A percentile compares a stretch with the other conserved stretches of the same genome.
phyloP scores from a whole-genome alignment of 2,113 vertebrate species.

The Colinus virginianus region DNA sequence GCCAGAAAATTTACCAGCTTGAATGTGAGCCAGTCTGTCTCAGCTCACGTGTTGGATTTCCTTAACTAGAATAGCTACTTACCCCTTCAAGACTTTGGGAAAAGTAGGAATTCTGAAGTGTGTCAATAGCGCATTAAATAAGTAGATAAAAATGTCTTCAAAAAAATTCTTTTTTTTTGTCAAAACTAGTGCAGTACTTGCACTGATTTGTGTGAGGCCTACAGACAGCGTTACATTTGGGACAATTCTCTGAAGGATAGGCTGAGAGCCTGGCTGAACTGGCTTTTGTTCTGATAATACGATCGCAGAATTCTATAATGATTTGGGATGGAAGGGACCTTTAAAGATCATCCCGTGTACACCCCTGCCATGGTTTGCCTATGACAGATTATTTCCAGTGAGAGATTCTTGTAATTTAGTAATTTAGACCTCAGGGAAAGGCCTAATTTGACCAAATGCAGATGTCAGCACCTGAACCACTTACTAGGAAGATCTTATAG shows the following conservation, averaged over 20 bases:
- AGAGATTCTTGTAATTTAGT: background rate
- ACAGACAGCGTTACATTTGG: background rate
- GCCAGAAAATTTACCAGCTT: background rate
- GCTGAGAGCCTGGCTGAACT: background rate
- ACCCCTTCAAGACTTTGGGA: background rate
- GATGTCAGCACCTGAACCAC: background rate
- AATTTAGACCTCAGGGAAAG: background rate
- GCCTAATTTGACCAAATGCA: background rate
- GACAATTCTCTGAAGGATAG: background rate
- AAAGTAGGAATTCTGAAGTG: background rate
- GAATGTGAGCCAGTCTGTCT: background rate
- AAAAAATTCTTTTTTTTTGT: background rate
- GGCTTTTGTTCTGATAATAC: background rate
- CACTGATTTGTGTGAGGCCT: background rate
- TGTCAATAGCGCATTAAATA: background rate
- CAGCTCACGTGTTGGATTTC: background rate
- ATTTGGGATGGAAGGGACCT: too few relatives aligned
- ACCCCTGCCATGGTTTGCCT: too few relatives aligned
- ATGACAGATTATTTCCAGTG: too few relatives aligned
- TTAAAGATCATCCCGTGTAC: too few relatives aligned
- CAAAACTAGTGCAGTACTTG: background rate
- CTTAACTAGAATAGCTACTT: background rate
- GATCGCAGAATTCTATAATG: too few relatives aligned
- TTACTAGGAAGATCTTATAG: background rate
- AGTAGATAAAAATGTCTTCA: background rate